Percentiles rank a stretch among this genome's conserved stretches.
These are phyloP conservation scores for Pandemis cinnamomeana DNA, from an alignment of 2,888 invertebrate genomes.

Conservation along the genomic window DNA sequence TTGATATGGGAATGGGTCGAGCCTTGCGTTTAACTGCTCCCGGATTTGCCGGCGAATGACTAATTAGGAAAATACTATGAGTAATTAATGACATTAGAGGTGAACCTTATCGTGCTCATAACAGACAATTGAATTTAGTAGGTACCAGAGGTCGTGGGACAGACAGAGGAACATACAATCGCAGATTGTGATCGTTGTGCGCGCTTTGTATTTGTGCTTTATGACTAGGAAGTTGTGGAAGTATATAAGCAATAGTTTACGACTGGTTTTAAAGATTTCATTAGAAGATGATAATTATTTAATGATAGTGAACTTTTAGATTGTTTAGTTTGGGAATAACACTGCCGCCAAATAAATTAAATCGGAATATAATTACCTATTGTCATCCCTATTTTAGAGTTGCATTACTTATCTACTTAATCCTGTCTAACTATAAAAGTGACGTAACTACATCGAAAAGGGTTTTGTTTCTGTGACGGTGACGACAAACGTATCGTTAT, in stretches of 20 bases:
- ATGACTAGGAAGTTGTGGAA: conserved; percentile 54
- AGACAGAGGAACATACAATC: conserved; percentile 51
- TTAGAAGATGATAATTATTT: background rate
- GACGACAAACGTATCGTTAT: no score
- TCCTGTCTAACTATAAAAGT: background rate
- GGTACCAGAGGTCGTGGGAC: conserved; percentile 78
- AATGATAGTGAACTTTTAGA: background rate
- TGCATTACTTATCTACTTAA: background rate
- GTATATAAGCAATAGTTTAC: conserved; percentile 6
- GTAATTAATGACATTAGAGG: conserved; percentile 54
- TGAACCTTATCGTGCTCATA: conserved; percentile 57
- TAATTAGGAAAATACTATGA: conserved; percentile 55
- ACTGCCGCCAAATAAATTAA: no score
- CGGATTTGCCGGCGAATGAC: conserved; percentile 48
- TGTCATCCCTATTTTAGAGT: no score
- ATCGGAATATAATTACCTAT: no score
- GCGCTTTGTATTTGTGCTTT: conserved; percentile 62
- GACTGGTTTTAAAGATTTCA: conserved; percentile 7
- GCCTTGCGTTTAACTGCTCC: conserved; percentile 44
- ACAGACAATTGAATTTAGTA: conserved; percentile 61
- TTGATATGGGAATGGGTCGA: conserved; percentile 35
- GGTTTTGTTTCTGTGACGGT: no score
- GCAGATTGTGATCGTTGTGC: conserved; percentile 74
- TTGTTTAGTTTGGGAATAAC: no score
- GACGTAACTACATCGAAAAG: no score